Base-by-base conservation (phyloP, 2,113 vertebrate genomes). In the Pygoscelis adeliae region DNA sequence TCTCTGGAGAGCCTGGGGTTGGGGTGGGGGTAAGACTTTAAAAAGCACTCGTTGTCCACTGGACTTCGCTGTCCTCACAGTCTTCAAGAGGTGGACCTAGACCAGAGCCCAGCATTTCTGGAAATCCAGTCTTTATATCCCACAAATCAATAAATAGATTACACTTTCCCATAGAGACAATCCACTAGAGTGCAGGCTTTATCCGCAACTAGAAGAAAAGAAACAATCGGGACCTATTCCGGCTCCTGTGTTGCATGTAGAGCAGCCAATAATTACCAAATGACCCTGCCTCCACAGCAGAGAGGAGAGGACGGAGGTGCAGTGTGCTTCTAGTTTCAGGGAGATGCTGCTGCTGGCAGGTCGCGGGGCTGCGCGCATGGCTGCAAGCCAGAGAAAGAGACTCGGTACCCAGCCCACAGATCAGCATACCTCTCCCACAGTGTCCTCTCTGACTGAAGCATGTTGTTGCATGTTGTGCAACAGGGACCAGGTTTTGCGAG, bases 141-240 rank as follows among this genome's bases (percentile, higher is more conserved):
- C 6, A 2, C 19, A 72, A 63, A 69, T 84, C 49, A 91, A 74
- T 63, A 62, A 84, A 76, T 29, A 52, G 30, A 72, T 91, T 58
- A 32, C 18, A 66, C 20, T 85, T 83, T 90, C 18, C 74, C 89
- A 2, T 53, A 29, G 27, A 91, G 36, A 90, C 53, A 96, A 94
- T 97, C 96, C 97, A 97, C 96, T 96, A 97, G 96, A 96, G 96
- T 93, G 95, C 96, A 96, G 97, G 53, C 93, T 97, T 95, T 90
- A 65, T 90, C 95, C 1, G 0, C 73, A 89, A 3, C 91, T 23
- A 71, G 69, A 89, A 70, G 29, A 77, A 81, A 83, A 74, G 2
- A 47, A 82, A 82, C 4, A n/a, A 17, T 34, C n/a, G n/a, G 44
- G 30, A 46, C 13, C 2, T 87, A 5, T 42, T 94, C 7, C 9